Evolutionary conservation across 1,140 invertebrate genomes (phyloP), one percentile per base, ranked within the genome.

Genomic region (Galleria mellonella): DNA sequence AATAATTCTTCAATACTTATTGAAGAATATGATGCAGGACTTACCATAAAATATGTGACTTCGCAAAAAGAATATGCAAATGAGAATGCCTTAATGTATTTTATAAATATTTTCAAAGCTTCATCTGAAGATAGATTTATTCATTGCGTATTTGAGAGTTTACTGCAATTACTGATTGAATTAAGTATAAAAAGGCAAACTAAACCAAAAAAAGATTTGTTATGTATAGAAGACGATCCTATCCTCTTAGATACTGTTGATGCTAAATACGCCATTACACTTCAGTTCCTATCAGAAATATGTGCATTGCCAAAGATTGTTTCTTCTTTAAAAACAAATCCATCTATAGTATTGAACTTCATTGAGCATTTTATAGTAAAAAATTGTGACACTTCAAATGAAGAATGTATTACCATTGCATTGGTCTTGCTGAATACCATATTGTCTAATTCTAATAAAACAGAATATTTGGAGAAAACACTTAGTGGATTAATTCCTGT

Each of bases 341-440:
- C 83, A 42, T 14, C 43, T 27, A 58, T 72, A 11, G 69, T 86
- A 9, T 44, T 85, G 13, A 56, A 74, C 42, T 87, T 87, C 62
- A 58, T 86, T 13, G 72, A 78, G 60, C 49, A 72, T 41, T 72
- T 83, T 43, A 62, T 87, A 23, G 47, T 74, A 23, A 66, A 62
- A 14, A 42, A 50, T 41, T 62, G 68, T 41, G 45, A 51, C 12
- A 37, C 59, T 13, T 31, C 28, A n/a, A 63, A 73, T 64, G 65
- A 75, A 40, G 86, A 87, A 50, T 76, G 87, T 64, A 71, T 83
- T 28, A 78, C 82, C 27, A 73, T 89, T 50, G 72, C 86, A 32
- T 79, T 89, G 57, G 79, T 89, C 15, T 48, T 89, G 9, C 48
- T 88, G 10, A 79, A 84, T 31, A 78, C 87, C 42, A 67, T 88